phyloP scores from a whole-genome alignment of 2,797 vertebrate genomes.

The Pygocentrus nattereri region DNA sequence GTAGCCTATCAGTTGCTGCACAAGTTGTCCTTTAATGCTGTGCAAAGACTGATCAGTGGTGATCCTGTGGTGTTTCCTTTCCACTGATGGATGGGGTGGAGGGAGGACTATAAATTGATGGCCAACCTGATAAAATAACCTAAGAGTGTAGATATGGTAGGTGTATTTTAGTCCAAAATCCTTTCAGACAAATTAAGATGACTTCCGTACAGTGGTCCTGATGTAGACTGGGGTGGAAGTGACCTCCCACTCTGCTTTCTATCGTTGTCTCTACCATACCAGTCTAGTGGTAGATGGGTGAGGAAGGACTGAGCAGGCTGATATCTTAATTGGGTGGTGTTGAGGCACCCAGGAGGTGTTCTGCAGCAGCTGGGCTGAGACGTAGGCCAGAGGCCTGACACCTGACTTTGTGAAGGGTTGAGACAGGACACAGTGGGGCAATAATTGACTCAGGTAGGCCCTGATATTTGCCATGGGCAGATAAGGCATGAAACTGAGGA shows the following conservation, averaged over 20 bases:
- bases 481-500: constrained; percentile 24
- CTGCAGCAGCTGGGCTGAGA: not conserved
- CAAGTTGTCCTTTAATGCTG: too few species aligned
- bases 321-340: constrained; percentile 26
- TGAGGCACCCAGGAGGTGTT: constrained; percentile 9
- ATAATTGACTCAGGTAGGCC: constrained; percentile 28
- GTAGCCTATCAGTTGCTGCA: too few species aligned
- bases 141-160: too few species aligned
- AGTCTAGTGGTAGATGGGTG: not conserved
- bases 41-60: too few species aligned
- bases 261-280: constrained; percentile 1
- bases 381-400: not conserved
- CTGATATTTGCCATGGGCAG: constrained; percentile 16
- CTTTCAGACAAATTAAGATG: not conserved
- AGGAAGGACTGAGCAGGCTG: not conserved
- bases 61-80: too few species aligned
- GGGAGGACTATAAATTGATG: too few species aligned
- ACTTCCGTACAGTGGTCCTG: not conserved
- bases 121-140: too few species aligned
- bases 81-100: too few species aligned
- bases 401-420: constrained; percentile 11
- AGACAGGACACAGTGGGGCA: constrained; percentile 12
- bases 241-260: not conserved
- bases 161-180: too few species aligned
- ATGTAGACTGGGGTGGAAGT: not conserved